Conservation (phyloP, 2,113 vertebrate genomes). For the Rhinichthys klamathensis region DNA sequence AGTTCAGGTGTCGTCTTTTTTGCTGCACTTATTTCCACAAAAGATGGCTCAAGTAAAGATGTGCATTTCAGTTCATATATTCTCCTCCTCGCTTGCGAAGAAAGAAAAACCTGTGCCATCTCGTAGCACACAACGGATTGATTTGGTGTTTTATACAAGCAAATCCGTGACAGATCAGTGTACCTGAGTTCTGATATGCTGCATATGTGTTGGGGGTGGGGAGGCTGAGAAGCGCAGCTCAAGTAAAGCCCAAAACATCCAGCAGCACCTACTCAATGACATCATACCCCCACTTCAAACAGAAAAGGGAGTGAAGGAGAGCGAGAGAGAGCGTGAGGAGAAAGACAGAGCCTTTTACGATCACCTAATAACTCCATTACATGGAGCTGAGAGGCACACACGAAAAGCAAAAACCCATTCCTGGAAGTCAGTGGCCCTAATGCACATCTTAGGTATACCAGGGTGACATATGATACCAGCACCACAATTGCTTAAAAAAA, state of each 20-base stretch:
- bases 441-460: conserved; percentile 81
- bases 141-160: conserved; percentile 74
- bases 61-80: conserved; percentile 47
- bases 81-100: conserved; percentile 41
- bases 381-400: conserved; percentile 73
- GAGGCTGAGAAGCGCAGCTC: conserved; percentile 53
- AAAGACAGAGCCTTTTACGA: conserved; percentile 77
- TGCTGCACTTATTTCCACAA: not conserved
- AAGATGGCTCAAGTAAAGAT: conserved; percentile 1
- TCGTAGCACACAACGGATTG: conserved; percentile 54
- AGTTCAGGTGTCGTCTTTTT: conserved; percentile 72
- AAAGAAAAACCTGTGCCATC: not conserved
- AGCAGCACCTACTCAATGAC: conserved; percentile 79
- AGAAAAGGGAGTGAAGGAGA: conserved; percentile 33
- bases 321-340: conserved; percentile 48
- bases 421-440: conserved; percentile 79
- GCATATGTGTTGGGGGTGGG: conserved; percentile 56
- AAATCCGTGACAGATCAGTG: conserved; percentile 67
- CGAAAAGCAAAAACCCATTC: conserved; percentile 69
- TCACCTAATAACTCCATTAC: conserved; percentile 84
- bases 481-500: conserved; percentile 72
- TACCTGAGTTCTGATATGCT: conserved; percentile 67
- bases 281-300: conserved; percentile 75
- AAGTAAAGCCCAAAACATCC: conserved; percentile 63
- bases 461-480: conserved; percentile 79